Evolutionary conservation across 1,140 invertebrate species (phyloP), one percentile per base, ranked within the genome.

Genomic region (Drosophila pallidifrons): DNA sequence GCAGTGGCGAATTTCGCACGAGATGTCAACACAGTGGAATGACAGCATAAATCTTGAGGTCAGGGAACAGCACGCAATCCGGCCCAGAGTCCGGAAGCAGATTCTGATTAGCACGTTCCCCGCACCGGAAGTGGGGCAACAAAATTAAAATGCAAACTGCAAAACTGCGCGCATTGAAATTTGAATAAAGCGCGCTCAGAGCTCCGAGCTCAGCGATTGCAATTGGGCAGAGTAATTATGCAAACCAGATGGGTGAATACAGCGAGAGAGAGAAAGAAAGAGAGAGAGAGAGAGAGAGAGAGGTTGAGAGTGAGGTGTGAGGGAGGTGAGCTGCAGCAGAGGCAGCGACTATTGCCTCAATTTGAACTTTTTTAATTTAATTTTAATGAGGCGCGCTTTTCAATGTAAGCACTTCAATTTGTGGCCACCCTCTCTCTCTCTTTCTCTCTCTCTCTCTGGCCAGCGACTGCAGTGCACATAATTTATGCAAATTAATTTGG

Each of bases 401-500:
- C 75, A 75, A 82, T 82, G 66, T 65, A 82, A 82, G 77, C 67
- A 66, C 70, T 71, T 59, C 60, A 58, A 69, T 67, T 59, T 51
- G 69, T 15, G 41, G 49, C 47, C 15, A 59, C 32, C 15, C 13
- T 3, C 35, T 7, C 25, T 5, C 7, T 38, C 30, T 35, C 20
- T 51, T n/a, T 3, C 35, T 7, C 25, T 5, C 7, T 38, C 30
- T 35, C 20, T 51, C 8, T 13, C 28, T 13, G 1, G 0, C 30
- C 11, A 6, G 30, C 28, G 1, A 0, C 30, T 20, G 1, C 30
- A 4, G 13, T 55, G 30, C 52, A 60, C 72, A 75, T 82, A 87
- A 87, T 88, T 87, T 87, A 87, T 83, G 83, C 83, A 88, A 87
- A 87, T 87, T 79, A 88, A 79, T 88, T 81, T 49, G 64, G 11